These are phyloP conservation scores for Opisthocomus hoazin DNA, from an alignment of 2,113 vertebrate genomes.

Conservation along the genomic window DNA sequence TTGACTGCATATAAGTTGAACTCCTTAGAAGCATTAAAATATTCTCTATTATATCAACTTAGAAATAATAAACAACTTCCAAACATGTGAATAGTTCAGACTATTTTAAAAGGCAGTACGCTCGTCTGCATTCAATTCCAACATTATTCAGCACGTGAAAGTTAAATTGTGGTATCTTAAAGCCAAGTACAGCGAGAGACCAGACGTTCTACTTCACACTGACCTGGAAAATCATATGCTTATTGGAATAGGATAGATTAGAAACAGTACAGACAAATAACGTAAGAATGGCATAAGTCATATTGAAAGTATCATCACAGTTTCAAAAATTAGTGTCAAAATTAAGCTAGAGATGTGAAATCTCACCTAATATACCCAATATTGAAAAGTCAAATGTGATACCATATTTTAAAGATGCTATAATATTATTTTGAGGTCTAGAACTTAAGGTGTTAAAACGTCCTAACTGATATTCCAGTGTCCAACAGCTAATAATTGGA, in stretches of 20 bases:
- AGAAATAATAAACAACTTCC: background rate
- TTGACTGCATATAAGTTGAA: background rate
- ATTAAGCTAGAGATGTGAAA: constrained; percentile 6
- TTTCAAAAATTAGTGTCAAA: background rate
- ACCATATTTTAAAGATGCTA: background rate
- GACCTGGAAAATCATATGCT: constrained; percentile 30
- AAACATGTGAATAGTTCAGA: background rate
- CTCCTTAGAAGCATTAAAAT: background rate
- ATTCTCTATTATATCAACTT: background rate
- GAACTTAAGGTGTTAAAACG: background rate
- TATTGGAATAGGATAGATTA: background rate
- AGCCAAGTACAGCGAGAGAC: background rate
- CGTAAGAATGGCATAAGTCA: background rate
- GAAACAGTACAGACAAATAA: background rate
- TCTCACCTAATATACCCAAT: background rate
- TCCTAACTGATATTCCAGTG: background rate
- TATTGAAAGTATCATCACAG: constrained; percentile 1
- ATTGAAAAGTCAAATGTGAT: background rate
- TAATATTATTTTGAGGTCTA: constrained; percentile 23
- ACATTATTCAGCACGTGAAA: background rate
- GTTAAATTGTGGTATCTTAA: background rate
- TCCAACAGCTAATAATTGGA: background rate
- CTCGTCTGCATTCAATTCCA: background rate
- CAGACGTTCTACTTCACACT: background rate
- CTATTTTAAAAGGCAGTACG: background rate